A percentile compares a stretch with the other conserved stretches of the same genome.
Evolutionary conservation across 1,140 invertebrate species (phyloP).

Genomic region (Euura saliciscinereae): DNA sequence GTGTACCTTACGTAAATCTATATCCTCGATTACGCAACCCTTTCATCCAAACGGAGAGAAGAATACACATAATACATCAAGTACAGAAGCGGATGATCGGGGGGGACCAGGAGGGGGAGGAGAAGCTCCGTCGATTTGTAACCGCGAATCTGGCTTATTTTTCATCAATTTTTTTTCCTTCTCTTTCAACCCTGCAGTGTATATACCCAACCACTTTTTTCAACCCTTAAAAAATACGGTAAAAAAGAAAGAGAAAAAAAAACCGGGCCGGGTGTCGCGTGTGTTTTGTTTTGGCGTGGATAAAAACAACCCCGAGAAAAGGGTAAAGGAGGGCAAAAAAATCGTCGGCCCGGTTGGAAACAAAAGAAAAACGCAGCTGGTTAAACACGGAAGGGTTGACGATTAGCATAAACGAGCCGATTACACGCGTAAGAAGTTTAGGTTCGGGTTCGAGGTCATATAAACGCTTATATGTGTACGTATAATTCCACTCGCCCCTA

Average conservation of each 20-base stretch:
- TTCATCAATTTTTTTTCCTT: slow-evolving; percentile 19
- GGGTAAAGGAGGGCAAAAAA: slow-evolving; percentile 17
- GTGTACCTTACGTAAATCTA: background rate
- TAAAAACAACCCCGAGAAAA: slow-evolving; percentile 8
- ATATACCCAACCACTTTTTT: background rate
- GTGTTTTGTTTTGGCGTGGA: background rate
- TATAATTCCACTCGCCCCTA: background rate
- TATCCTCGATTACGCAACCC: slow-evolving; percentile 3
- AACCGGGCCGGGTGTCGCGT: background rate
- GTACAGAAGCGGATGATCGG: no score
- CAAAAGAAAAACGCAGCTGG: slow-evolving; percentile 44
- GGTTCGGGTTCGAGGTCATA: background rate
- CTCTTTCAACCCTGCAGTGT: slow-evolving; percentile 11
- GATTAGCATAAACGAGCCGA: slow-evolving; percentile 54
- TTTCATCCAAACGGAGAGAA: slow-evolving; percentile 2
- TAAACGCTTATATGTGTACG: background rate
- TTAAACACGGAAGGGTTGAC: slow-evolving; percentile 51
- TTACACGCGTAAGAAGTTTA: slow-evolving; percentile 37
- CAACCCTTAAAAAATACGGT: background rate
- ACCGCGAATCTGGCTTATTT: slow-evolving; percentile 19
- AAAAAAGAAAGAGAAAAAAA: background rate
- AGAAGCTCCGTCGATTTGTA: slow-evolving; percentile 16
- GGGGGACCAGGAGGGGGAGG: no score
- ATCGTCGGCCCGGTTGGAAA: slow-evolving; percentile 12
- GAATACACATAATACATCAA: background rate